Conservation (phyloP, 2,888 invertebrate species). For the Himalopsyche anomala region DNA sequence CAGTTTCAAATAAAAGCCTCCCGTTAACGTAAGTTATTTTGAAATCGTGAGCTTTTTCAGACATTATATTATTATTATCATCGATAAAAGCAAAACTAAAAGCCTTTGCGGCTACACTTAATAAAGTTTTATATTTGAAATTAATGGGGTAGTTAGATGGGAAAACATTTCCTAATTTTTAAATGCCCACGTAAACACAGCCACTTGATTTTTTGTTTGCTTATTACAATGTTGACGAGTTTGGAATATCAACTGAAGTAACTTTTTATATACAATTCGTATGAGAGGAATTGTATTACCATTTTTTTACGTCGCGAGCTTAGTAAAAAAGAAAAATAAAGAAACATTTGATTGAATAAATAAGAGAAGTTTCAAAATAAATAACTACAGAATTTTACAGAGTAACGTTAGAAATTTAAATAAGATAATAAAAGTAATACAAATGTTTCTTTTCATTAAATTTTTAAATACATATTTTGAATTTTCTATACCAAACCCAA, state of each 20-base stretch:
- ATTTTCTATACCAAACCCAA: no score
- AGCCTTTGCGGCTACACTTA: neutral
- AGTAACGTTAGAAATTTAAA: no score
- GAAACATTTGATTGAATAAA: no score
- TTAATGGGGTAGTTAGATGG: neutral
- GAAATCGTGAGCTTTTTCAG: neutral
- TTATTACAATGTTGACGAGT: neutral
- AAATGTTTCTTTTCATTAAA: no score
- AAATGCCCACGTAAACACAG: neutral
- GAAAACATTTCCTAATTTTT: neutral
- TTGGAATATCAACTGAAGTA: neutral
- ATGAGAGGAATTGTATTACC: neutral
- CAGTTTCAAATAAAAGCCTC: constrained; percentile 18
- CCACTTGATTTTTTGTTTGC: neutral
- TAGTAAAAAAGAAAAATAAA: no score
- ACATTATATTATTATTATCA: neutral
- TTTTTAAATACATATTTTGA: no score
- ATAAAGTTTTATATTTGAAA: neutral
- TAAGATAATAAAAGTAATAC: no score
- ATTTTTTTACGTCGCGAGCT: no score
- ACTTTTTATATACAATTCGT: neutral
- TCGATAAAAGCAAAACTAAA: constrained; percentile 19
- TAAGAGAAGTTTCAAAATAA: no score
- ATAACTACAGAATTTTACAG: no score
- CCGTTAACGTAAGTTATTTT: constrained; percentile 25